Percentiles rank a stretch among this genome's conserved stretches.
Evolutionary conservation across 1,140 invertebrate genomes (phyloP).

Genomic region (Neodiprion pinetum): DNA sequence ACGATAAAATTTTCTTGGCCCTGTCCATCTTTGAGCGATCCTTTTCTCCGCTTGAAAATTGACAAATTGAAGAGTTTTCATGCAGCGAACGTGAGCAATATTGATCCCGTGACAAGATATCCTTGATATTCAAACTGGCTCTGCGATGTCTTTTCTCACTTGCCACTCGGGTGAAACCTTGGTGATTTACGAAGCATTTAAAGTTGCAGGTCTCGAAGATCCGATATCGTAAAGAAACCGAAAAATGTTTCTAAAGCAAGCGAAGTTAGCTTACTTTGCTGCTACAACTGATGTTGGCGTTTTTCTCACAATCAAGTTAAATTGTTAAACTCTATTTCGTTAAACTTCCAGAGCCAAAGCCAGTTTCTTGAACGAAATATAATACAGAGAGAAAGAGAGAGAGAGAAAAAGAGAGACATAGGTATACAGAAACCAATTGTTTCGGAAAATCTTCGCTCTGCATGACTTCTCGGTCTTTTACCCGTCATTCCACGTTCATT

Average conservation of each 20-base stretch:
- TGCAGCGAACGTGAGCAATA: no score
- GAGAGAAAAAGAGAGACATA: background rate
- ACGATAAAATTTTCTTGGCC: no score
- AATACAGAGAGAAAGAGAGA: background rate
- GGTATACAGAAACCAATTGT: no score
- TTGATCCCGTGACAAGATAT: background rate
- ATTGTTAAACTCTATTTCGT: conserved; percentile 3
- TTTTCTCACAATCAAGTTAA: background rate
- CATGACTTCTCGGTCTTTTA: no score
- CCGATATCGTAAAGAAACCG: background rate
- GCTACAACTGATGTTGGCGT: background rate
- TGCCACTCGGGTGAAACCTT: background rate
- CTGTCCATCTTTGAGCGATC: no score
- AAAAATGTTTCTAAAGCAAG: background rate
- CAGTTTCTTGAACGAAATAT: background rate
- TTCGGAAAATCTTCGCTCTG: no score
- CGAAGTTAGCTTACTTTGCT: background rate
- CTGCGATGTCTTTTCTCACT: background rate
- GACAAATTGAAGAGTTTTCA: no score
- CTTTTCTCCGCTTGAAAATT: no score
- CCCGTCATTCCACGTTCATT: no score
- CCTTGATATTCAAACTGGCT: background rate
- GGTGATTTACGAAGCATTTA: background rate
- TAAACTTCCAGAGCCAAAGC: background rate
- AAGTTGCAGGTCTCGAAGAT: background rate